Evolutionary conservation across 2,888 invertebrate genomes (phyloP).

Genomic region (Drosophila mimica): DNA sequence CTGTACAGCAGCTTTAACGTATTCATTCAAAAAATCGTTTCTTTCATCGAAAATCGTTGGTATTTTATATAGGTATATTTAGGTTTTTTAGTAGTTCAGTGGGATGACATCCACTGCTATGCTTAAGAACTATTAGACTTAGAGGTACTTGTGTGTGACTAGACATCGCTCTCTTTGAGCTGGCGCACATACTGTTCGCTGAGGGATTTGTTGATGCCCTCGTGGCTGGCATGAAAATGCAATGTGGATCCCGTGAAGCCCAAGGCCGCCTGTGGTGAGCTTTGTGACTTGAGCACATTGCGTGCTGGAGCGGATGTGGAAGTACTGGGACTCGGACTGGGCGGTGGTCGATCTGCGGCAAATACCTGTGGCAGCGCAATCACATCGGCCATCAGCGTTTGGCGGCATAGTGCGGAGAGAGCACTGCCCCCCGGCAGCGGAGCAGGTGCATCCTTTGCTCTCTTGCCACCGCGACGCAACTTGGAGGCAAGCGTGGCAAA

Average conservation of each 20-base stretch:
- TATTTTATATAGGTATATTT: conserved; percentile 3
- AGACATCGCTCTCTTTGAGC: conserved; percentile 83
- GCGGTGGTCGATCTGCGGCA: conserved; percentile 46
- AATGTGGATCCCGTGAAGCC: conserved; percentile 17
- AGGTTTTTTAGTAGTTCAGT: conserved; percentile 12
- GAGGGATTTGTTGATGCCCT: conserved; percentile 82
- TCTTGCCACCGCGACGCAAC: conserved; percentile 85
- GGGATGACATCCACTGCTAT: conserved; percentile 1
- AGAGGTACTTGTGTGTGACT: conserved; percentile 57
- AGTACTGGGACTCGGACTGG: conserved; percentile 58
- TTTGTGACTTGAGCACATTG: conserved; percentile 82
- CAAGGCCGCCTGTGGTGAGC: conserved; percentile 79
- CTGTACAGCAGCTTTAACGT: not conserved
- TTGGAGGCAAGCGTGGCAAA: conserved; percentile 87
- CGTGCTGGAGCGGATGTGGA: conserved; percentile 10
- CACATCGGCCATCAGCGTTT: conserved; percentile 90
- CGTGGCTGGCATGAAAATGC: conserved; percentile 44
- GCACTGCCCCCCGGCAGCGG: conserved; percentile 86
- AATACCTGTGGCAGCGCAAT: conserved; percentile 70
- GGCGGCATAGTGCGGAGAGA: conserved; percentile 90
- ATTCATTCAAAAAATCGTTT: not conserved
- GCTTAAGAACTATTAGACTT: conserved; percentile 46
- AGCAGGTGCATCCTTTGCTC: conserved; percentile 76
- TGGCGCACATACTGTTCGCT: conserved; percentile 83
- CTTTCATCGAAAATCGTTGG: not conserved